Evolutionary conservation across 2,797 vertebrate genomes (phyloP).

Genomic region (Pygocentrus nattereri): DNA sequence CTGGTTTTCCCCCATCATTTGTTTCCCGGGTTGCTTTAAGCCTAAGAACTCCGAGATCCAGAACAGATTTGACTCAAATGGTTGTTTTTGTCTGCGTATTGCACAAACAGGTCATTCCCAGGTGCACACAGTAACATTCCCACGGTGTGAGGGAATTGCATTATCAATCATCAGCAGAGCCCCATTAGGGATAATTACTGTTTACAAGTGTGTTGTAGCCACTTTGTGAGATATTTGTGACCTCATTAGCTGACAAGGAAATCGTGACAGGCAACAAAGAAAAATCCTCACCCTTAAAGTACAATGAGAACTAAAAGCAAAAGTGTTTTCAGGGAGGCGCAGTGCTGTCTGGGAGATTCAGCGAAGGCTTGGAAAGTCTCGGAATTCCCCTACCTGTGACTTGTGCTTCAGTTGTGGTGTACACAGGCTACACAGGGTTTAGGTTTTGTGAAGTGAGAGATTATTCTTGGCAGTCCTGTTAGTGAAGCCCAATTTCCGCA

Average conservation of each 20-base stretch:
- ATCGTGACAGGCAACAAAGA: background rate
- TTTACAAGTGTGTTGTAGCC: constrained; percentile 9
- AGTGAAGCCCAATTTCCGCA: too few relatives aligned
- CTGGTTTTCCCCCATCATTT: background rate
- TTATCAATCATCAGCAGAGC: background rate
- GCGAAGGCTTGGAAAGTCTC: background rate
- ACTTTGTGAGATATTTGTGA: background rate
- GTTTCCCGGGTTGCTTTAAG: background rate
- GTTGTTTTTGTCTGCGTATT: background rate
- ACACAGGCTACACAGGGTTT: background rate
- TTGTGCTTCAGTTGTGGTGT: background rate
- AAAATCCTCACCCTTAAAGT: background rate
- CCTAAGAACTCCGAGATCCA: background rate
- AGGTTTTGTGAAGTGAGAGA: background rate
- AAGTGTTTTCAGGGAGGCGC: background rate
- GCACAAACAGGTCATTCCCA: background rate
- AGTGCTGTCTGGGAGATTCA: background rate
- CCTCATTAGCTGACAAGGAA: background rate
- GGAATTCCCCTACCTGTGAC: constrained; percentile 34
- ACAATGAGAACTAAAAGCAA: background rate
- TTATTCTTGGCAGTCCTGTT: background rate
- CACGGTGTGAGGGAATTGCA: constrained; percentile 1
- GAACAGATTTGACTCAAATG: background rate
- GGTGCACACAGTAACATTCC: background rate
- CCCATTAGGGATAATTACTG: constrained; percentile 40